phyloP scores from a whole-genome alignment of 2,797 vertebrate genomes.

The Pitangus sulphuratus region DNA sequence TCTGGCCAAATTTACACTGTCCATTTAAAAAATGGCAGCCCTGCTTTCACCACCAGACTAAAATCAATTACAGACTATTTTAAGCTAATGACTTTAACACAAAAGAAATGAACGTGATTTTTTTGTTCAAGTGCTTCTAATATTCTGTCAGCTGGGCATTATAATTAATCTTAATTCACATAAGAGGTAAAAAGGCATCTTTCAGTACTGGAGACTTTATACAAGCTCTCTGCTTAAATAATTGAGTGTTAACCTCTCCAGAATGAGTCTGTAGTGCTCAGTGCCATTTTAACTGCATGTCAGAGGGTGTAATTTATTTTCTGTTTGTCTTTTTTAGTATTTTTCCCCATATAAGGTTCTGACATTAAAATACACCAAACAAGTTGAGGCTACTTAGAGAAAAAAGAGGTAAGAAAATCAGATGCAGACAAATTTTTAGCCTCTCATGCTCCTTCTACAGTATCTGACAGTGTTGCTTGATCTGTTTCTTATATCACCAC shows the following conservation, averaged over 20 bases:
- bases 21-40: not conserved
- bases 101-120: not conserved
- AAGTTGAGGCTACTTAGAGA: not conserved
- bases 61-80: conserved; percentile 26
- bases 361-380: not conserved
- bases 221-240: not conserved
- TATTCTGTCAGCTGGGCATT: not conserved
- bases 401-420: not conserved
- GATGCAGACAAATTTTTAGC: not conserved
- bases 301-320: not conserved
- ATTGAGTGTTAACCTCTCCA: not conserved
- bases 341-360: not conserved
- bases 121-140: not conserved
- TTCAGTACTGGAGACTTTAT: not conserved
- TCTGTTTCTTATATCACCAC: not conserved
- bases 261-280: not conserved
- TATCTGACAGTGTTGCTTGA: not conserved
- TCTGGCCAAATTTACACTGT: not conserved
- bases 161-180: conserved; percentile 17
- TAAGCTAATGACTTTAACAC: conserved; percentile 31
- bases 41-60: not conserved
- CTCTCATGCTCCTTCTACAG: not conserved
- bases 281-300: not conserved
- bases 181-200: conserved; percentile 5
- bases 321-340: not conserved